Percentiles rank a stretch among this genome's conserved stretches.
Evolutionary conservation across 2,888 invertebrate genomes (phyloP).

Genomic region (Sialis lutaria): DNA sequence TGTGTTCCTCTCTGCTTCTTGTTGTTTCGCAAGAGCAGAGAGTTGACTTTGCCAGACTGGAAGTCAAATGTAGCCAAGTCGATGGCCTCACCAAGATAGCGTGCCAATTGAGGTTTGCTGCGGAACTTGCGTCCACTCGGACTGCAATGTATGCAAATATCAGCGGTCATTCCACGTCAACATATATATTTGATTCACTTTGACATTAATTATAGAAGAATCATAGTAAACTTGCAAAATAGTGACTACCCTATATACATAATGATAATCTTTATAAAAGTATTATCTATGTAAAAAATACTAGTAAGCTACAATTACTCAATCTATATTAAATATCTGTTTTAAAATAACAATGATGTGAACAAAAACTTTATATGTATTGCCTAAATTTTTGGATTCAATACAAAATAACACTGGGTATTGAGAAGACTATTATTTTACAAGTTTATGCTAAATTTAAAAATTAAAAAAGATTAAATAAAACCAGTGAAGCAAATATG

Average conservation of each 20-base stretch:
- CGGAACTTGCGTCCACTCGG: slow-evolving; percentile 69
- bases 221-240: slow-evolving; percentile 1
- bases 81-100: slow-evolving; percentile 57
- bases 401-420: no score
- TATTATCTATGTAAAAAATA: neutral
- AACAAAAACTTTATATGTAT: no score
- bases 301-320: no score
- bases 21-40: slow-evolving; percentile 50
- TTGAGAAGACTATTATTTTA: no score
- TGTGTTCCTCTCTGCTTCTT: slow-evolving; percentile 47
- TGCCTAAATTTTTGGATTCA: no score
- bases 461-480: no score
- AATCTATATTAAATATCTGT: no score
- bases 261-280: slow-evolving; percentile 2
- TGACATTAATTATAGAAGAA: neutral
- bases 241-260: slow-evolving; percentile 1
- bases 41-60: slow-evolving; percentile 60
- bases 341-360: no score
- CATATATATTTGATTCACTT: slow-evolving; percentile 3
- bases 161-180: slow-evolving; percentile 2
- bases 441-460: no score
- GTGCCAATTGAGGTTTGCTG: slow-evolving; percentile 65
- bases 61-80: slow-evolving; percentile 72
- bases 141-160: slow-evolving; percentile 28
- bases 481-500: no score